A percentile compares a stretch with the other conserved stretches of the same genome.
phyloP scores from a whole-genome alignment of 1,140 invertebrate species.

The Pteromalus puparum region DNA sequence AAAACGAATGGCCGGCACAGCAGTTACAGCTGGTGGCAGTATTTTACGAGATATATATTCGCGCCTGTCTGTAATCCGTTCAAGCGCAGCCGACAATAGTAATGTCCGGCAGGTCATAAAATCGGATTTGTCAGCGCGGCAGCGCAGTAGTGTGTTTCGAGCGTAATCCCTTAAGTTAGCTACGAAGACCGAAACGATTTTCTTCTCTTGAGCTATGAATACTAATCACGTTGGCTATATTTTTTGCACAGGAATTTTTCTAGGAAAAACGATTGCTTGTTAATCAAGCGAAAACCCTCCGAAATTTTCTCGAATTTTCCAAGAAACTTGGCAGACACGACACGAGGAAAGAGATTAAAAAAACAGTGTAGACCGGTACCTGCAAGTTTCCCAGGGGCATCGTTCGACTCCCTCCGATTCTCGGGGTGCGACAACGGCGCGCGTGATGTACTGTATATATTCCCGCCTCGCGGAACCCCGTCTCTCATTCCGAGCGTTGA shows the following conservation, averaged over 20 bases:
- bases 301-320: neutral
- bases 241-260: no score
- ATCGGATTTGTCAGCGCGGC: constrained; percentile 38
- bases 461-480: neutral
- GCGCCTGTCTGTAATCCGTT: constrained; percentile 21
- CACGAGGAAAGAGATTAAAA: constrained; percentile 20
- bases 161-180: constrained; percentile 34
- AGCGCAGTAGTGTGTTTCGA: neutral
- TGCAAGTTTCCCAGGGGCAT: constrained; percentile 27
- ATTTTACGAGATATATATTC: constrained; percentile 20
- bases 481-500: neutral
- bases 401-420: constrained; percentile 2
- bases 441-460: constrained; percentile 22
- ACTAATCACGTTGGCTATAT: neutral
- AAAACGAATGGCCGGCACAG: constrained; percentile 15
- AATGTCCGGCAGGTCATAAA: constrained; percentile 48
- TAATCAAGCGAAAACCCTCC: neutral
- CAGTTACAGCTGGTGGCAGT: neutral
- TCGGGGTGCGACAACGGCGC: neutral
- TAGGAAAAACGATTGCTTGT: no score
- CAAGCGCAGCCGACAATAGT: constrained; percentile 10
- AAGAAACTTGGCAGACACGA: constrained; percentile 18
- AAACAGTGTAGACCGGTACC: neutral
- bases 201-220: neutral
- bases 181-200: neutral